Conservation (phyloP, 2,113 vertebrate species). For the Tor tambroides region DNA sequence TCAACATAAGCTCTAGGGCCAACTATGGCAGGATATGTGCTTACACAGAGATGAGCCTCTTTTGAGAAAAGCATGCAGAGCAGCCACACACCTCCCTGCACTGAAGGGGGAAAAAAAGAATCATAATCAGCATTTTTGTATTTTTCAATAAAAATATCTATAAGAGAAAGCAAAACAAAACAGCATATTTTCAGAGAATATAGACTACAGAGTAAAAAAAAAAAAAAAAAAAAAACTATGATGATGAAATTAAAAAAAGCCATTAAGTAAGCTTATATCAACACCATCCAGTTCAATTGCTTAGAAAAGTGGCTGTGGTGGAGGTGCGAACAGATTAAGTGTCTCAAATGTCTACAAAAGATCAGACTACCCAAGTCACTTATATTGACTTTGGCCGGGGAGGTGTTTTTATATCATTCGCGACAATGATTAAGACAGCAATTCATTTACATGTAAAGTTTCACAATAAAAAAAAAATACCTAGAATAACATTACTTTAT, state of each 20-base stretch:
- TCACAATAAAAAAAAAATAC: no score
- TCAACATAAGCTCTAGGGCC: neutral
- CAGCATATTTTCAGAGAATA: neutral
- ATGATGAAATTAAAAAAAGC: no score
- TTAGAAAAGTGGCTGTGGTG: neutral
- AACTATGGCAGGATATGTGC: slow-evolving; percentile 27
- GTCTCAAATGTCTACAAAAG: neutral
- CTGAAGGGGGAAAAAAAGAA: neutral
- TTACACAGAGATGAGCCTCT: slow-evolving; percentile 5
- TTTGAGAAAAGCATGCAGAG: slow-evolving; percentile 13
- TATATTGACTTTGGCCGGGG: no score
- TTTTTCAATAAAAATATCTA: neutral
- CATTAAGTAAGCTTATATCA: neutral
- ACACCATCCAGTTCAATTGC: neutral
- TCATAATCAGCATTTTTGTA: neutral
- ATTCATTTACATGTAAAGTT: no score
- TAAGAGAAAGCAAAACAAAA: neutral
- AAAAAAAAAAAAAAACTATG: neutral
- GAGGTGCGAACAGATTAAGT: slow-evolving; percentile 11
- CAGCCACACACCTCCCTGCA: neutral
- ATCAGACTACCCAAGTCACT: neutral
- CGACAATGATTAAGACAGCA: no score
- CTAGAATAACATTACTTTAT: no score
- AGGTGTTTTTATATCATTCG: no score
- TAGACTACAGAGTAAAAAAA: neutral